Percentiles rank a stretch among this genome's conserved stretches.
phyloP scores from a whole-genome alignment of 2,888 invertebrate species.

The Sabellastarte sp. region DNA sequence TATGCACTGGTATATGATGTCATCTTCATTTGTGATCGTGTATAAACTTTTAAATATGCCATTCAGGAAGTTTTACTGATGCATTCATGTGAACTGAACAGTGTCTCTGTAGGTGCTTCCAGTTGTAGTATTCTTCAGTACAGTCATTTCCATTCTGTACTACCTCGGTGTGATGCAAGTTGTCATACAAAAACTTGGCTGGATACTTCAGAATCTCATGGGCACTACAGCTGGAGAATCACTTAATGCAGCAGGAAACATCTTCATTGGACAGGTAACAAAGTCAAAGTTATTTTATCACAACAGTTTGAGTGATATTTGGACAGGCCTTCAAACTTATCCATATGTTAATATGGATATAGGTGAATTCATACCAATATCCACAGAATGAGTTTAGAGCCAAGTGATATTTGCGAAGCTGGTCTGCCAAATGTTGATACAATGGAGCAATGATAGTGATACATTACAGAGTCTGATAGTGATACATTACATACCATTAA shows the following conservation, averaged over 20 bases:
- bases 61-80: too few species aligned
- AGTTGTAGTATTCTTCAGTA: conserved; percentile 91
- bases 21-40: too few species aligned
- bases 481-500: too few species aligned
- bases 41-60: too few species aligned
- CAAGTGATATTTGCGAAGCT: too few species aligned
- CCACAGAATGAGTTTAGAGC: too few species aligned
- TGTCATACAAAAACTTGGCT: conserved; percentile 77
- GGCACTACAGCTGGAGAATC: conserved; percentile 88
- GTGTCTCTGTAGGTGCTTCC: conserved; percentile 89
- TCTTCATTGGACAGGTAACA: conserved; percentile 81
- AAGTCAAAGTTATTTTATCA: too few species aligned
- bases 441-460: too few species aligned
- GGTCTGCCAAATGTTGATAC: too few species aligned
- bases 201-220: conserved; percentile 68
- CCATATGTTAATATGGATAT: neutral
- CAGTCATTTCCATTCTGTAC: conserved; percentile 83
- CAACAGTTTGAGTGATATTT: neutral
- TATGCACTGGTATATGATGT: too few species aligned
- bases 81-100: too few species aligned
- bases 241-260: conserved; percentile 88
- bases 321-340: neutral
- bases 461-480: too few species aligned
- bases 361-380: conserved; percentile 4
- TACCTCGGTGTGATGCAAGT: conserved; percentile 79